Percentiles rank a stretch among this genome's conserved stretches.
These are phyloP conservation scores for Drosophila sturtevanti DNA, from an alignment of 1,140 invertebrate species.

Conservation along the genomic window DNA sequence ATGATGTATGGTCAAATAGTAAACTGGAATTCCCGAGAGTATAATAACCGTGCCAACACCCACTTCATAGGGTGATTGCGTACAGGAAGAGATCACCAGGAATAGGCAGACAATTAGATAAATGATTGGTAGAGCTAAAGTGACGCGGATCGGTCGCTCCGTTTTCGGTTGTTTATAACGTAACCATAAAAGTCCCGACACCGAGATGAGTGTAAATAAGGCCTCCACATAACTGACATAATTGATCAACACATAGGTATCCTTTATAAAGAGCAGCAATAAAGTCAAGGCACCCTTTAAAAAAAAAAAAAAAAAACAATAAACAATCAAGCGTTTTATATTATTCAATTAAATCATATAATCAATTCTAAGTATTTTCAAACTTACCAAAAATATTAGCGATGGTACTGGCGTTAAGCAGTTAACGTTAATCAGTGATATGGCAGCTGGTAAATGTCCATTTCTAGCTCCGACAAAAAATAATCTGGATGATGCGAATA, in stretches of 20 bases:
- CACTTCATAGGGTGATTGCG: conserved; percentile 89
- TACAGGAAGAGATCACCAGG: conserved; percentile 92
- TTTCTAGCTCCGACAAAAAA: conserved; percentile 96
- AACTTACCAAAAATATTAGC: conserved; percentile 93
- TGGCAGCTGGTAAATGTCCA: conserved; percentile 93
- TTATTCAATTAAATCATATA: not conserved
- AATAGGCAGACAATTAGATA: conserved; percentile 94
- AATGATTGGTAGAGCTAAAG: conserved; percentile 89
- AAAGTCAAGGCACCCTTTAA: conserved; percentile 92
- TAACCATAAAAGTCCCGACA: conserved; percentile 93
- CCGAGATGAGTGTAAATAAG: conserved; percentile 94
- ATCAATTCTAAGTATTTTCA: too few relatives aligned
- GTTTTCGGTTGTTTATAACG: conserved; percentile 90
- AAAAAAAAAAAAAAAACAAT: too few relatives aligned
- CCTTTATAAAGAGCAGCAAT: conserved; percentile 90
- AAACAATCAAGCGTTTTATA: conserved; percentile 49
- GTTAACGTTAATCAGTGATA: conserved; percentile 93
- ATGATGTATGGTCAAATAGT: conserved; percentile 92
- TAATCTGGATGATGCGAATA: conserved; percentile 92
- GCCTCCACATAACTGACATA: conserved; percentile 97
- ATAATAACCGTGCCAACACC: conserved; percentile 93
- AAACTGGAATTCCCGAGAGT: conserved; percentile 92
- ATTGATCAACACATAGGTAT: conserved; percentile 96
- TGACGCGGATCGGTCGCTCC: conserved; percentile 88
- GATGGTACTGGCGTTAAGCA: conserved; percentile 95